Evolutionary conservation across 2,797 vertebrate species (phyloP), one percentile per base, ranked within the genome.

Genomic region (Sphaeramia orbicularis): DNA sequence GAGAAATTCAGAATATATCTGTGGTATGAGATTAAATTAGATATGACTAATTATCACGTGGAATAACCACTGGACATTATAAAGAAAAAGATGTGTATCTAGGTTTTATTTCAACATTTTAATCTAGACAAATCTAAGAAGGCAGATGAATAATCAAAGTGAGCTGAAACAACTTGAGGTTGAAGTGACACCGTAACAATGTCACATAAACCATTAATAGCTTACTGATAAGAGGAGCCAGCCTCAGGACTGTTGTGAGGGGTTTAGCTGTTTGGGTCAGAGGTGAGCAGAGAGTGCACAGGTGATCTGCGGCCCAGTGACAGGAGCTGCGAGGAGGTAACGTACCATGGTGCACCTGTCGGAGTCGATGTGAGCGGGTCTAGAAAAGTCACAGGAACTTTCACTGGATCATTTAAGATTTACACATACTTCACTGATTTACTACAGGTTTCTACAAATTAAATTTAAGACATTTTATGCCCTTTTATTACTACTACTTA

Each of bases 271-370:
- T 76, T 43, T n/a, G 85, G 87, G 63, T 88, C 77, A 57, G 91
- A 93, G 60, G 92, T 94, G 54, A 98, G 88, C 1, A 97, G 91
- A 0, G 85, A 88, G 65, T 95, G 93, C 21, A 96, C 95, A 1
- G 96, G 95, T 68, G 96, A 95, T 71, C 43, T 89, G 13, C 79
- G 76, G 43, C 89, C 89, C 32, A 10, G 51, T 21, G 71, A 68
- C 8, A 68, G 58, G 32, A 84, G 88, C 68, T 62, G 87, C 21
- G 70, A 71, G 41, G 86, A 92, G 35, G 83, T 76, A 1, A 43
- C 41, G 55, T n/a, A 42, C 41, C 1, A 58, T 3, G 73, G 59
- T 71, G 80, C 58, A 44, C 60, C 48, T 15, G 65, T 73, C 21
- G 70, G 78, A 65, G 66, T 32, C 6, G 75, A 80, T 10, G 52